phyloP scores from a whole-genome alignment of 2,888 invertebrate genomes.

The Clanis bilineata region DNA sequence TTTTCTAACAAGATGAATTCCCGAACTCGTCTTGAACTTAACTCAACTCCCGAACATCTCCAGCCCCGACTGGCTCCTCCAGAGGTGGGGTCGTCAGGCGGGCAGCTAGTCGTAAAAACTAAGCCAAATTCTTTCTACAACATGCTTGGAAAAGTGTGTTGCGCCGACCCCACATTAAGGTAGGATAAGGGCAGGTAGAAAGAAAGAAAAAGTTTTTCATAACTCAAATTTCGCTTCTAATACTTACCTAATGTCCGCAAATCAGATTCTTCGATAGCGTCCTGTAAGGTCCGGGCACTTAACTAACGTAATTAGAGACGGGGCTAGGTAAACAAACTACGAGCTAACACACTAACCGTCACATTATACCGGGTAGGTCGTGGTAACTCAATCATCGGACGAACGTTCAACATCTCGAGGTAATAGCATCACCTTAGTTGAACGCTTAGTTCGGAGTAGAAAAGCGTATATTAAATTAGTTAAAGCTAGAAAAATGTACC shows the following conservation, averaged over 20 bases:
- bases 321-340: conserved; percentile 7
- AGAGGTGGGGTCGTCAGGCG: too few relatives aligned
- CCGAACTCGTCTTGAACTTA: too few relatives aligned
- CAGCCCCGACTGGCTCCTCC: too few relatives aligned
- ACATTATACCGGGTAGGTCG: conserved; percentile 24
- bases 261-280: not conserved
- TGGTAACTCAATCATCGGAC: conserved; percentile 38
- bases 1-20: too few relatives aligned
- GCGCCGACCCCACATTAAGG: too few relatives aligned
- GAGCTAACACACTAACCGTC: conserved; percentile 9
- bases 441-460: not conserved
- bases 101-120: too few relatives aligned
- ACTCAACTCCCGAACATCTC: too few relatives aligned
- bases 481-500: not conserved
- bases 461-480: not conserved
- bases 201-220: too few relatives aligned
- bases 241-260: not conserved
- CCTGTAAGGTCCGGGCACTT: conserved; percentile 9
- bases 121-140: too few relatives aligned
- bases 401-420: conserved; percentile 24
- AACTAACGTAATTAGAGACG: conserved; percentile 11
- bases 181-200: too few relatives aligned
- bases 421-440: conserved; percentile 38
- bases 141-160: too few relatives aligned
- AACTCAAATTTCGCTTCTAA: too few relatives aligned